Evolutionary conservation across 2,888 invertebrate genomes (phyloP), one percentile per base, ranked within the genome.

Genomic region (Scelioninae gen. 1): DNA sequence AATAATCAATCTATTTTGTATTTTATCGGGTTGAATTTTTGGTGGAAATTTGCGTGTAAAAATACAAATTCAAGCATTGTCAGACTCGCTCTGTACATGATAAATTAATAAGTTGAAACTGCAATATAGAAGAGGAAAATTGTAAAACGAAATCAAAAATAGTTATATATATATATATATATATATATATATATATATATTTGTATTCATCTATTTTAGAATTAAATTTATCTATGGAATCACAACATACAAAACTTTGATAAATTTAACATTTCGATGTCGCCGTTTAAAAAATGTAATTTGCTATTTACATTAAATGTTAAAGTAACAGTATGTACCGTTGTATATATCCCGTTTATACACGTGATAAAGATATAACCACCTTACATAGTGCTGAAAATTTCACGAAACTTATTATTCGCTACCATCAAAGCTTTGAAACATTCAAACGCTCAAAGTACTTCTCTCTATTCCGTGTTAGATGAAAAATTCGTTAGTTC

Each of bases 401-500:
- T 69, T 69, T 69, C 40, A 58, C 69, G 47, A 69, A 69, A 69
- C 69, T 56, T 58, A 69, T 69, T 69, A 69, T 47, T 32, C 34
- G 10, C 34, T 47, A 23, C 34, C 69, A 45, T 58, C 69, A 69
- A 58, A 69, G 69, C 47, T 69, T 58, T 69, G 43, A 69, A 69
- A 56, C 34, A 69, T 69, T 69, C 49, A 58, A 69, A 69, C 47
- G 47, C 23, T 69, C 31, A 32, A 34, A 49, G 69, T 58, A 58
- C 58, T 69, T 58, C 32, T 56, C 56, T 56, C 38, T 53, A 40
- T 66, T 66, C 58, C 58, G 31, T 23, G 60, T 72, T 43, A 31
- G 72, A 72, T 72, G 72, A 72, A 72, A 72, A 72, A 72, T 72
- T 72, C 62, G 69, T 69, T 58, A 38, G 49, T 69, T 69, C 68